phyloP scores from a whole-genome alignment of 2,113 vertebrate genomes.

The Eudyptes chrysolophus region DNA sequence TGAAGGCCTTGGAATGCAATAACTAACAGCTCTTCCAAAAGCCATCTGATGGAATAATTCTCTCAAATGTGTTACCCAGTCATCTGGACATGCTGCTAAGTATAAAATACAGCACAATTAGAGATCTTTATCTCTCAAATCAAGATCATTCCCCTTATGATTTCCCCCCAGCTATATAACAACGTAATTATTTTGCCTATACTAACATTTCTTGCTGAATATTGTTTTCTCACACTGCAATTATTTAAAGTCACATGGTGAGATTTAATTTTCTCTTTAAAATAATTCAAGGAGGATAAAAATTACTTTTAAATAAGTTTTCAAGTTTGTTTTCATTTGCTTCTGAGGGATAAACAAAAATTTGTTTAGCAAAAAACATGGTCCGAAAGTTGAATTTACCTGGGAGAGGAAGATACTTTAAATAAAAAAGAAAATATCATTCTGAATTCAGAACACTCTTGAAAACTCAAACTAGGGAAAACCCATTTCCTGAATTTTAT shows the following conservation, averaged over 20 bases:
- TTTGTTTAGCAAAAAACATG: neutral
- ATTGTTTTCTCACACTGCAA: neutral
- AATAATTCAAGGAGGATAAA: neutral
- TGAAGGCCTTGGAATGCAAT: neutral
- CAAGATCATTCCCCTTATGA: conserved; percentile 2
- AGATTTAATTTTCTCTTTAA: conserved; percentile 19
- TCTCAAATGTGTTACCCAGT: conserved; percentile 32
- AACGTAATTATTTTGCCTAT: conserved; percentile 40
- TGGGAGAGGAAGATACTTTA: neutral
- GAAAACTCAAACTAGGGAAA: neutral
- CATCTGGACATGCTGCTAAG: conserved; percentile 7
- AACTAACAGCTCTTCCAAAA: conserved; percentile 45
- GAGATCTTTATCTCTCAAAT: conserved; percentile 38
- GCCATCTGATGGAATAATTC: conserved; percentile 27
- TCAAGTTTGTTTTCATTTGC: neutral
- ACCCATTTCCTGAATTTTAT: neutral
- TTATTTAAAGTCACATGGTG: neutral
- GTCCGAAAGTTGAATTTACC: neutral
- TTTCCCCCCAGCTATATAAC: neutral
- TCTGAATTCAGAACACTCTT: neutral
- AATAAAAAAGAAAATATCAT: neutral
- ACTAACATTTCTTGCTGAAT: conserved; percentile 36
- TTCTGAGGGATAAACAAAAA: neutral
- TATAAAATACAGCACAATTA: conserved; percentile 45
- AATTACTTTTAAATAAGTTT: neutral